Evolutionary conservation across 2,113 vertebrate genomes (phyloP).

Genomic region (Sinosuthora webbiana): DNA sequence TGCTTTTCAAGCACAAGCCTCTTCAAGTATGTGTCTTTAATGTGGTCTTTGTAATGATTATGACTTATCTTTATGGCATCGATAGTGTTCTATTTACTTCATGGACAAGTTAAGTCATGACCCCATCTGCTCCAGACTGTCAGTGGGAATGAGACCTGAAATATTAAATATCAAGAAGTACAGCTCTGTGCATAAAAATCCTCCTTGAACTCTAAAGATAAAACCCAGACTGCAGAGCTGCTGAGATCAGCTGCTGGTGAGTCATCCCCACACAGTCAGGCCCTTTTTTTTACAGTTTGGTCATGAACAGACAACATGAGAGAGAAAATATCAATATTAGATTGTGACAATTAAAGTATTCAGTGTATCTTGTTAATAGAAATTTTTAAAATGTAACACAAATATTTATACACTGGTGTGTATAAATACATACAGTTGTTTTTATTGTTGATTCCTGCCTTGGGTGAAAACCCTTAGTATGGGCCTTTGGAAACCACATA

Average conservation of each 20-base stretch:
- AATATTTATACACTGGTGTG: accelerated
- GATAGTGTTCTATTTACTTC: neutral
- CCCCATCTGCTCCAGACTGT: constrained; percentile 2
- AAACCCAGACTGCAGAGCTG: neutral
- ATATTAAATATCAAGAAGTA: constrained; percentile 47
- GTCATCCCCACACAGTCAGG: neutral
- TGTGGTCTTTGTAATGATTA: constrained; percentile 45
- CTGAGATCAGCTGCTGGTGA: constrained; percentile 25
- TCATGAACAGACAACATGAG: neutral
- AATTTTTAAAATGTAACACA: neutral
- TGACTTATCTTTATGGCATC: constrained; percentile 48
- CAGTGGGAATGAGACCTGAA: constrained; percentile 19
- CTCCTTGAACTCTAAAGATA: neutral
- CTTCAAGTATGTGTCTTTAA: neutral
- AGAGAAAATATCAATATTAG: neutral
- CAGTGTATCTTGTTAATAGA: neutral
- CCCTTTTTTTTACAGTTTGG: neutral
- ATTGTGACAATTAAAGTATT: neutral
- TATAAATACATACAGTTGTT: neutral
- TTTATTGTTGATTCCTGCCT: neutral
- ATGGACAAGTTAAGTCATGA: constrained; percentile 37
- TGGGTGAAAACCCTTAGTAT: neutral
- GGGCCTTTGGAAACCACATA: neutral
- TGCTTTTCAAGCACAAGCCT: neutral
- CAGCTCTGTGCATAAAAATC: neutral